phyloP scores from a whole-genome alignment of 2,888 invertebrate genomes.

The Mimas tiliae region DNA sequence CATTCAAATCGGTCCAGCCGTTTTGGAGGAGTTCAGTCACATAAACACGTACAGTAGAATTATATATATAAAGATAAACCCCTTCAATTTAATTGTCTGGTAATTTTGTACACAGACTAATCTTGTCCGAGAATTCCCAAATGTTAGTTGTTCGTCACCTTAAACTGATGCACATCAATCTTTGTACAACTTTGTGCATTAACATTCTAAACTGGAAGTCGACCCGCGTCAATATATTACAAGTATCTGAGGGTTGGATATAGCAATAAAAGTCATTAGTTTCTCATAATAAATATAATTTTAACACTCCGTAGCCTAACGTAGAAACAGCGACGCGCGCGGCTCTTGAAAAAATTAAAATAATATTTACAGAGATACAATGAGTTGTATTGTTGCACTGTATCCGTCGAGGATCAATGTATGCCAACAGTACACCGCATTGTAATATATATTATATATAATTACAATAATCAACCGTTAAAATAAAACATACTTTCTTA shows the following conservation, averaged over 20 bases:
- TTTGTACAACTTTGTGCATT: too few relatives aligned
- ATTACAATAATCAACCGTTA: slow-evolving; percentile 48
- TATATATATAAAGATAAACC: too few relatives aligned
- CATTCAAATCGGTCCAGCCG: too few relatives aligned
- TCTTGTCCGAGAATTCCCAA: too few relatives aligned
- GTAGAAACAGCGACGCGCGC: slow-evolving; percentile 58
- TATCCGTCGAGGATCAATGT: slow-evolving; percentile 24
- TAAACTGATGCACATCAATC: too few relatives aligned
- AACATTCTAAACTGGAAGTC: too few relatives aligned
- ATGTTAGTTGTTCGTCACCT: too few relatives aligned
- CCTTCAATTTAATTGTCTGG: too few relatives aligned
- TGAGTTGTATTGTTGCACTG: slow-evolving; percentile 49
- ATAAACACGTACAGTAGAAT: too few relatives aligned
- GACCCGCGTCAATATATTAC: too few relatives aligned
- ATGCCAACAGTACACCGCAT: slow-evolving; percentile 52
- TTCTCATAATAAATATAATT: slow-evolving; percentile 82
- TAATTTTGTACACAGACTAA: too few relatives aligned
- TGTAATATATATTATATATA: slow-evolving; percentile 46
- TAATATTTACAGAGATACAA: slow-evolving; percentile 80
- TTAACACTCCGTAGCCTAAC: slow-evolving; percentile 70
- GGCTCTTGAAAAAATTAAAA: slow-evolving; percentile 67
- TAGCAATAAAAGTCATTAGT: slow-evolving; percentile 32
- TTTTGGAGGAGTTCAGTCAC: too few relatives aligned
- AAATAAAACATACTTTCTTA: slow-evolving; percentile 51
- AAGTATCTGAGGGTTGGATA: slow-evolving; percentile 12